Base-by-base conservation (phyloP, 1,140 invertebrate species). In the Caenorhabditis inopinata region DNA sequence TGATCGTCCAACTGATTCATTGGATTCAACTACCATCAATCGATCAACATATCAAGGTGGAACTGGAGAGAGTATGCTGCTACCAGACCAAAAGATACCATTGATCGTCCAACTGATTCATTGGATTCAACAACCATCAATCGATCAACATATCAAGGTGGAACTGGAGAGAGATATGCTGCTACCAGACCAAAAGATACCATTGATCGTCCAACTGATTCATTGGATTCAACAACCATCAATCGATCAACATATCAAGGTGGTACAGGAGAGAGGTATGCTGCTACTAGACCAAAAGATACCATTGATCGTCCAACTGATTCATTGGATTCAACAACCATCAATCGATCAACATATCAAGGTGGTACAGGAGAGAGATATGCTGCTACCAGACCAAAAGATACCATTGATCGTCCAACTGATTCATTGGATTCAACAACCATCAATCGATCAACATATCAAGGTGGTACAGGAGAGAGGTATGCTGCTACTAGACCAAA, bases 141-240 rank as follows among this genome's bases (percentile, higher is more conserved):
- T n/a, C 7, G 51, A 14, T 58, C 51, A 14, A 58, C 51, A 9
- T 58, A 58, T 58, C 51, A 58, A 58, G 51, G 51, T 23, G 51
- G 51, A 16, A 58, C 51, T 29, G 51, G 51, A 58, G 51, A 58
- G 5, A 58, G 51, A 32, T 58, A 32, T 32, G 9, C 7, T 16
- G 51, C 51, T 14, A 14, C 51, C 14, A 29, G 51, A 16, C 51
- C 51, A 9, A 58, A 58, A 16, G 51, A 58, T 58, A 5, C 0
- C 2, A 58, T 58, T 58, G 51, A 58, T 58, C 51, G 51, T 58
- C 51, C 51, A 32, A 58, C 51, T 58, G 51, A 58, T 32, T 29
- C 27, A 14, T 29, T 58, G 14, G 51, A 58, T 21, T 58, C 51
- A 7, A 29, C 25, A n/a, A 58, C 51, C 2, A 58, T 58, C 51